These are phyloP conservation scores for Pherbina coryleti DNA, from an alignment of 2,888 invertebrate genomes.

Conservation along the genomic window DNA sequence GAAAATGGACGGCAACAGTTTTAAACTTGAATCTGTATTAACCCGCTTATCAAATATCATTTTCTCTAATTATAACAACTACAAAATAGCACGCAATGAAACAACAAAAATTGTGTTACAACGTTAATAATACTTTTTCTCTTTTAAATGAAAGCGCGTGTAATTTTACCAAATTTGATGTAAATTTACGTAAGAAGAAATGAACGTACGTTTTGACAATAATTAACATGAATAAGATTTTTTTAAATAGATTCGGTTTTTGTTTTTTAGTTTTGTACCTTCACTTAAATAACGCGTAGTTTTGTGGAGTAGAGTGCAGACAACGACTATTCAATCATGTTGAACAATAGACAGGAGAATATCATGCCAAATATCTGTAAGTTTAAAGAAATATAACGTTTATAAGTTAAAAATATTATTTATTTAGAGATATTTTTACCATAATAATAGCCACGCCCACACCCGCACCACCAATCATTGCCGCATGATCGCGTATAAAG, in stretches of 20 bases:
- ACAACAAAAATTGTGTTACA: not conserved
- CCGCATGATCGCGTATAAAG: constrained; percentile 82
- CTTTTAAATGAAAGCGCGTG: not conserved
- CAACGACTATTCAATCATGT: constrained; percentile 79
- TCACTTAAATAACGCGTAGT: not conserved
- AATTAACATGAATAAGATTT: not conserved
- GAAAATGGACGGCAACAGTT: not conserved
- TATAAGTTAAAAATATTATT: constrained; percentile 29
- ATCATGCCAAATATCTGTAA: constrained; percentile 87
- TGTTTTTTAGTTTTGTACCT: not conserved
- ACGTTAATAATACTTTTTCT: constrained; percentile 15
- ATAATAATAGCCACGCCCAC: constrained; percentile 86
- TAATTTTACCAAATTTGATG: not conserved
- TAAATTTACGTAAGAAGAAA: not conserved
- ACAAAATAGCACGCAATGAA: constrained; percentile 21
- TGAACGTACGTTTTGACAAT: not conserved
- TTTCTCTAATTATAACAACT: not conserved
- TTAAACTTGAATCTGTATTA: not conserved
- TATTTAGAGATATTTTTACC: constrained; percentile 71
- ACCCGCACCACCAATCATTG: constrained; percentile 84
- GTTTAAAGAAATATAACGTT: constrained; percentile 54
- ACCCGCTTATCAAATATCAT: not conserved
- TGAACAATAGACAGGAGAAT: constrained; percentile 86
- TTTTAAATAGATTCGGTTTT: not conserved
- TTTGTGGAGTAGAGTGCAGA: not conserved